A percentile compares a stretch with the other conserved stretches of the same genome.
Conservation (phyloP, 2,797 vertebrate species). For the Paratrypauchen microcephalus region DNA sequence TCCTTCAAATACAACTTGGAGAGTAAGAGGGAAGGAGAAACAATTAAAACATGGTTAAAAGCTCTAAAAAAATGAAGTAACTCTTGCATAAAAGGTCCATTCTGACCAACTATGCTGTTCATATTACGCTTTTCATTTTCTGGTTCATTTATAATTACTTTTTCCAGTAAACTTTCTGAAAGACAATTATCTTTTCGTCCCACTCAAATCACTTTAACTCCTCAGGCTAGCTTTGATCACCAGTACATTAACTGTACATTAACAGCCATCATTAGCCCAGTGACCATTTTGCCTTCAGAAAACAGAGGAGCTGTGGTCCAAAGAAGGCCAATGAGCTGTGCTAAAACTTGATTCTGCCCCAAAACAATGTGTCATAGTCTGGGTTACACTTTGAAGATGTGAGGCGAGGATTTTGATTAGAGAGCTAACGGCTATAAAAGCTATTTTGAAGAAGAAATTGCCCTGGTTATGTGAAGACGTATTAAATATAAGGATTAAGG, state of each 20-base stretch:
- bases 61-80: too few relatives aligned
- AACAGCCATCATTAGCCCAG: conserved; percentile 75
- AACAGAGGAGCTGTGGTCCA: conserved; percentile 66
- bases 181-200: conserved; percentile 52
- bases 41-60: too few relatives aligned
- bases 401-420: conserved; percentile 45
- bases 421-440: conserved; percentile 24
- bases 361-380: conserved; percentile 60
- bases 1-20: too few relatives aligned
- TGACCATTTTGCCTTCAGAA: conserved; percentile 76
- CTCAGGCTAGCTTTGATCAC: conserved; percentile 67
- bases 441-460: conserved; percentile 43
- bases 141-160: conserved; percentile 53
- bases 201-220: conserved; percentile 47
- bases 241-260: conserved; percentile 80
- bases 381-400: conserved; percentile 55
- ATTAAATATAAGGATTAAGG: too few relatives aligned
- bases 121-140: conserved; percentile 42
- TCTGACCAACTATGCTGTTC: conserved; percentile 11
- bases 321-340: conserved; percentile 73
- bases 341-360: conserved; percentile 71
- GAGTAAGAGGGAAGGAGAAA: too few relatives aligned
- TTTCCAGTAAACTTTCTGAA: conserved; percentile 19
- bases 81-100: neutral
- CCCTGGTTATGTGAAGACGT: conserved; percentile 11